Evolutionary conservation across 92 coral and sea anemone species (phyloP), one percentile per base, ranked within the genome.

Genomic region (Porites rus): DNA sequence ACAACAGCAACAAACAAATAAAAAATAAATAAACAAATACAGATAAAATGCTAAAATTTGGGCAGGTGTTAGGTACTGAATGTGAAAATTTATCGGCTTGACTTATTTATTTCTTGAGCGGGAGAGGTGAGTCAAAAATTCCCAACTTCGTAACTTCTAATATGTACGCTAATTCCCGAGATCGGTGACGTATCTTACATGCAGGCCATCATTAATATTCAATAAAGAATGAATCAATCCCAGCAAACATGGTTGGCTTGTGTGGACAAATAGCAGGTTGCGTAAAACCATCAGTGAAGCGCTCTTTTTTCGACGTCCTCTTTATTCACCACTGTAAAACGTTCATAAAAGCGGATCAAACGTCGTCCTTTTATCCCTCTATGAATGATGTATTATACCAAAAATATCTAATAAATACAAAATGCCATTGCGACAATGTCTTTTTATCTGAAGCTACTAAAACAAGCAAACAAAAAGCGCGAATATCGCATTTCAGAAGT

Each of bases 321-420:
- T 75, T 75, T 58, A 56, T 75, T 75, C 79, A 75, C 79, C 79
- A 75, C 67, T 75, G 63, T 75, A 52, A 75, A 75, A 75, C 79
- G n/a, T 21, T 75, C 38, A 75, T 75, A 52, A 75, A 75, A 75
- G 79, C 10, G 28, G 77, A 46, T 21, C 20, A 72, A 72, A 25
- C 28, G 28, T 25, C 28, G 28, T 25, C 28, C 28, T 25, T 25
- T 25, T 25, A 25, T 25, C 28, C 28, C 28, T 25, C 28, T 25
- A 25, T 25, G 28, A 25, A 25, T 25, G 28, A 25, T 25, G 1
- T 25, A 25, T 25, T 25, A 25, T 25, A 25, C 28, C 28, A 25
- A 25, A 25, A 25, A 25, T 25, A 25, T 25, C 28, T 25, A 25
- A 25, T 1, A 25, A 25, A 25, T 2, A 25, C 28, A 25, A 25